phyloP scores from a whole-genome alignment of 2,113 vertebrate genomes.

The Arizona elegans region DNA sequence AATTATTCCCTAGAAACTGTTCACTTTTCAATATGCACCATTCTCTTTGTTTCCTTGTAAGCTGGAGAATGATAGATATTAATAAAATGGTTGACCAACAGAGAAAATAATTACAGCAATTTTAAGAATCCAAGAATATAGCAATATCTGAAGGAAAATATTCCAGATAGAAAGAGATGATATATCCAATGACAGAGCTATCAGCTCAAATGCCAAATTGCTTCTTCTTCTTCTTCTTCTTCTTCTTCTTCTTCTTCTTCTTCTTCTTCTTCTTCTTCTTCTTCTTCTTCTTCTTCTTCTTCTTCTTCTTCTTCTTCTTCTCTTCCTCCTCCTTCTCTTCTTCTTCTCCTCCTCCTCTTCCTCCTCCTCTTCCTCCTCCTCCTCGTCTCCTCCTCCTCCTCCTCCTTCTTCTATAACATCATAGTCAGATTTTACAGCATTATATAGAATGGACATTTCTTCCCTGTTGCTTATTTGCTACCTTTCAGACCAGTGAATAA shows the following conservation, averaged over 20 bases:
- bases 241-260: too few species aligned
- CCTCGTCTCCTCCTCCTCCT: too few species aligned
- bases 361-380: too few species aligned
- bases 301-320: too few species aligned
- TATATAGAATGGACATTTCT: neutral
- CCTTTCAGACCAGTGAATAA: neutral
- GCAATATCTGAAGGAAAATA: neutral
- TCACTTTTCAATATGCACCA: neutral
- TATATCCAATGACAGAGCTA: neutral
- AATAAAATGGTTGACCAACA: neutral
- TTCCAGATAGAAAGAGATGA: neutral
- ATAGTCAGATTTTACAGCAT: neutral
- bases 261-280: too few species aligned
- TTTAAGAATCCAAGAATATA: neutral
- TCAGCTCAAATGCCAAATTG: neutral
- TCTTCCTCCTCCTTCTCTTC: too few species aligned
- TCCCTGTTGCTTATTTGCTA: neutral
- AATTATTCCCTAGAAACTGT: neutral
- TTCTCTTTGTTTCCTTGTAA: neutral
- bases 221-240: neutral
- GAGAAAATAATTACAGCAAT: neutral
- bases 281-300: too few species aligned
- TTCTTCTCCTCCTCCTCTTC: too few species aligned
- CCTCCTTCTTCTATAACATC: neutral
- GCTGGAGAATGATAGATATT: neutral